These are phyloP conservation scores for Pollenia labialis DNA, from an alignment of 2,888 invertebrate species.

Conservation along the genomic window DNA sequence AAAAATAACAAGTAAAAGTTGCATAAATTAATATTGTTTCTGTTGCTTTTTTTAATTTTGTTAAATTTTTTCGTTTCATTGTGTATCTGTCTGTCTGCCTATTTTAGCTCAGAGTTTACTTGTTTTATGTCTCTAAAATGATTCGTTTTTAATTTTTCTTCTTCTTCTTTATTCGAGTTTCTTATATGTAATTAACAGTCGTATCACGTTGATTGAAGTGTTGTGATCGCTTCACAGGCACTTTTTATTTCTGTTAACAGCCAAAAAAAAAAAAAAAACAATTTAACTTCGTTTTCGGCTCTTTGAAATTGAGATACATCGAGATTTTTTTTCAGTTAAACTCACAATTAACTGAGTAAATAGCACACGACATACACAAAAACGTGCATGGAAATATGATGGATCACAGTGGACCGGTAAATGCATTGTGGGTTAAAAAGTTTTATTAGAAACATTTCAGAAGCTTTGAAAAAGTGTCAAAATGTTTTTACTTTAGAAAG, in stretches of 20 bases:
- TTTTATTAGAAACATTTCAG: no score
- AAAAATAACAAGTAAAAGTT: slow-evolving; percentile 69
- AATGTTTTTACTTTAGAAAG: no score
- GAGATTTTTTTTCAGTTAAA: slow-evolving; percentile 38
- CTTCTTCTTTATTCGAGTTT: slow-evolving; percentile 48
- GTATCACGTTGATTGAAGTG: slow-evolving; percentile 68
- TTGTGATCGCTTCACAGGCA: slow-evolving; percentile 52
- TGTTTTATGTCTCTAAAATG: slow-evolving; percentile 41
- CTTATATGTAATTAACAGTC: slow-evolving; percentile 60
- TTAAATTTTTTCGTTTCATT: slow-evolving; percentile 49
- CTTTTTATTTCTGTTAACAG: slow-evolving; percentile 35
- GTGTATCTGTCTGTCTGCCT: slow-evolving; percentile 13
- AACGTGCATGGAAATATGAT: neutral
- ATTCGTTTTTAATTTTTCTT: slow-evolving; percentile 57
- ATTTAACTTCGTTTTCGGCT: slow-evolving; percentile 37
- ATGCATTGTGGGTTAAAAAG: neutral
- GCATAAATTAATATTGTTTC: slow-evolving; percentile 65
- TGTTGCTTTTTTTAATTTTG: slow-evolving; percentile 24
- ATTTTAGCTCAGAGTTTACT: neutral
- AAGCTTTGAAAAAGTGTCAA: no score
- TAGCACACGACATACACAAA: slow-evolving; percentile 58
- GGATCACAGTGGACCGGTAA: slow-evolving; percentile 37
- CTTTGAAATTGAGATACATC: slow-evolving; percentile 47
- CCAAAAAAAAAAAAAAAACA: slow-evolving; percentile 5
- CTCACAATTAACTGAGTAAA: slow-evolving; percentile 68